Evolutionary conservation across 2,888 invertebrate genomes (phyloP), one percentile per base, ranked within the genome.

Genomic region (Temnothorax rugatulus): DNA sequence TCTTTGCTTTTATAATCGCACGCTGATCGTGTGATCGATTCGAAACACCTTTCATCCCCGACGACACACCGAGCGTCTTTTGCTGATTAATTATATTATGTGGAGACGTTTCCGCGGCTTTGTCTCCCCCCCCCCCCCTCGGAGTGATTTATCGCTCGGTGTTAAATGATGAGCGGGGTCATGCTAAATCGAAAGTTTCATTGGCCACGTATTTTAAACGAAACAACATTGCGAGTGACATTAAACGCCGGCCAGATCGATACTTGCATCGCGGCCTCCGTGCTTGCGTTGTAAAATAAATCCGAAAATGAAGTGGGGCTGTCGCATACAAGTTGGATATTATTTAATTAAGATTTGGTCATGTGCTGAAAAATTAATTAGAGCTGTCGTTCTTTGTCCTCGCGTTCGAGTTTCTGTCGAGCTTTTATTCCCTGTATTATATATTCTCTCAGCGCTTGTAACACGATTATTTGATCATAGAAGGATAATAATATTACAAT

Each of bases 221-320:
- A 82, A 90, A 87, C 82, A 90, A 90, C 84, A 86, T 89, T 86
- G 86, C 84, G 84, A 90, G 85, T 86, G 90, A 88, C 87, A 90
- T 90, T 90, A 89, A 90, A 87, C 74, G 82, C 64, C 54, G 41
- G 83, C 64, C 85, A 84, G 88, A 90, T 90, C 90, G 84, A 90
- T 90, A 89, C 87, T 84, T 86, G 87, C 84, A 83, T 87, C 85
- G 83, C 84, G 64, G 61, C 50, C 83, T 82, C 85, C 66, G 41
- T 73, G 63, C 57, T 18, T 68, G 50, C 69, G 59, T 87, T 84
- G 84, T 89, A 89, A 89, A 89, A 89, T 88, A 84, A 89, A 89
- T 89, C 89, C 85, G 82, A 61, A 63, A 82, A 69, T 83, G 74
- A 86, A 83, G 52, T 52, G 52, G 66, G 52, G 66, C 74, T 57